Base-by-base conservation (phyloP, 2,888 invertebrate genomes). In the Limnephilus auricula region DNA sequence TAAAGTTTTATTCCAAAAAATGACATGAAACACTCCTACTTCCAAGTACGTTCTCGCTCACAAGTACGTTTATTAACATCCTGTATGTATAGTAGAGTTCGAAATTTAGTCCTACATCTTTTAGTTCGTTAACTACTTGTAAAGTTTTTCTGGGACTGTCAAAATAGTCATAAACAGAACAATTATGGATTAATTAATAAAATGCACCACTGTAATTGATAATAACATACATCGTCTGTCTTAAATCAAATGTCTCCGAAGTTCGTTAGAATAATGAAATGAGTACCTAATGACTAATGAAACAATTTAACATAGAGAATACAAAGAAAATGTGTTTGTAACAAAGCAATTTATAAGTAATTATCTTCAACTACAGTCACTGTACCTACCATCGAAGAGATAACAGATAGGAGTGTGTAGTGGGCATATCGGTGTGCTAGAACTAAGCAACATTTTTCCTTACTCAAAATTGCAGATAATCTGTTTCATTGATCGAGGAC, bases 341-440 rank as follows among this genome's bases (percentile, higher is more conserved):
- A 85, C 85, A 45, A 85, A 85, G 85, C 85, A 85, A 85, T 85
- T 85, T 85, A 85, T 85, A 5, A 40, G n/a, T 85, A 85, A 85
- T 85, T 85, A 85, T 85, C 45, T 45, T 25, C 40, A n/a, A 30
- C n/a, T 30, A 85, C 3, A 85, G 40, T 2, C 10, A 37, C 37
- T 18, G 0, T 50, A 50, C 6, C 9, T 50, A 50, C 5, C 9
- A 25, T 4, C 18, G 65, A 65, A 65, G 6, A 25, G 25, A 25
- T 65, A 65, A n/a, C 65, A 5, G 65, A n/a, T n/a, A 13, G 65
- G n/a, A 25, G 65, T 65, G 65, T n/a, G 65, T 6, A 25, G 25
- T 9, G 25, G 25, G 65, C 65, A 4, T 65, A n/a, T 65, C 25
- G 9, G 65, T 25, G 65, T 25, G 9, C 1, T n/a, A 25, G 15